Base-by-base conservation (phyloP, 2,888 invertebrate species). In the Asteroscopus sphinx region DNA sequence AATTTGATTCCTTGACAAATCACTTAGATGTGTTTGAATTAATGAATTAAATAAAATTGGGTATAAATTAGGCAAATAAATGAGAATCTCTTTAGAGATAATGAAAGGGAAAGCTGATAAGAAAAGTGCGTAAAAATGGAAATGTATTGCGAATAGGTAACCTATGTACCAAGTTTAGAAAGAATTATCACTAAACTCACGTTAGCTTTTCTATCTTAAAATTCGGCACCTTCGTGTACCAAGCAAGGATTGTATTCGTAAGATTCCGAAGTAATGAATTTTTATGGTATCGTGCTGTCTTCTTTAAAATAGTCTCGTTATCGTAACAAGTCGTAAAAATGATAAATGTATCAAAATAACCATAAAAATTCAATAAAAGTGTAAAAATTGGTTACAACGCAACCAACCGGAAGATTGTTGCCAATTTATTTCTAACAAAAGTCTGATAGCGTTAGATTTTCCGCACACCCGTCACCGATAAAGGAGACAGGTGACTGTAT, bases 341-440 rank as follows among this genome's bases (percentile, higher is more conserved):
- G 85, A 86, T 84, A 79, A 64, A 83, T 83, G 79, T 64, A 61
- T 59, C 71, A 80, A 79, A 80, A 85, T 87, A 87, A 83, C 81
- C 86, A 86, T 88, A 85, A 85, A 85, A 85, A 84, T 80, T 83
- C 82, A 81, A 85, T 87, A 82, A 84, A 79, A 76, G 73, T 79
- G 74, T 78, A 76, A 80, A 77, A 81, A 83, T 79, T 81, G 79
- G 81, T 79, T 77, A 76, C 69, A 73, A 57, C 73, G 59, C 62
- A 68, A 72, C 69, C 62, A 68, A 72, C 69, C 48, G 49, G 48
- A 66, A 72, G 79, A 72, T 73, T 79, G 73, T 76, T 75, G 75
- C 68, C 73, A 79, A 79, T 80, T 81, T 80, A 74, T 80, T 75
- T 79, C 70, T 71, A 39, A 76, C 62, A 64, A 62, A 51, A 51